Base-by-base conservation (phyloP, 1,140 invertebrate genomes). In the Magallana gigas region DNA sequence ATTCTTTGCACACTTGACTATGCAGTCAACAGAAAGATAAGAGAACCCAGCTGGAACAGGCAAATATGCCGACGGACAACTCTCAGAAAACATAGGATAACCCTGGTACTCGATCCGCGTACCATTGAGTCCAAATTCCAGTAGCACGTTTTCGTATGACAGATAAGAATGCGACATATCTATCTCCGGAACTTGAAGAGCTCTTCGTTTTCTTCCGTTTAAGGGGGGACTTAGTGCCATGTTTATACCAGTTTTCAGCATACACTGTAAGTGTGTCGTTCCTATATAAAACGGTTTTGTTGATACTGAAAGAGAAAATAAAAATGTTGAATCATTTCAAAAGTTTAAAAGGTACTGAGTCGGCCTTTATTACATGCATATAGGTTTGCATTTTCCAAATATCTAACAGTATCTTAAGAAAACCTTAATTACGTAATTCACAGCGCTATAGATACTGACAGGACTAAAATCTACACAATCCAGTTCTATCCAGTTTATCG, bases 1-100 rank as follows among this genome's bases (percentile, higher is more conserved):
- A 71, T 71, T 71, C 68, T 11, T 71, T 9, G 68, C 68, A 71
- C 68, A 71, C 12, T 71, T 71, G 6, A 71, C n/a, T 23, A 71
- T 29, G 12, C 68, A 71, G 1, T 71, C 68, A 1, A 29, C 8
- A 71, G 68, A 71, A 29, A 71, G 36, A 71, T 23, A 29, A 23
- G 68, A 71, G 36, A 71, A 71, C 18, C 68, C 68, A 23, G 68
- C 68, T 11, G 68, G 68, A 18, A 71, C 23, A 29, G 68, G 68
- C 11, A 71, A 11, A 71, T 71, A 71, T 29, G 68, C 68, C 8
- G 68, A 71, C 3, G 68, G 68, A 71, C 68, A 71, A 71, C 18
- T 71, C 68, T 71, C 18, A 71, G 68, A 71, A 23, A 71, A 71
- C 68, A 71, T 71, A 1, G 68, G 68, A 9, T 23, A 29, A 23